Conservation (phyloP, 2,888 invertebrate genomes). For the Seladonia tumulorum region DNA sequence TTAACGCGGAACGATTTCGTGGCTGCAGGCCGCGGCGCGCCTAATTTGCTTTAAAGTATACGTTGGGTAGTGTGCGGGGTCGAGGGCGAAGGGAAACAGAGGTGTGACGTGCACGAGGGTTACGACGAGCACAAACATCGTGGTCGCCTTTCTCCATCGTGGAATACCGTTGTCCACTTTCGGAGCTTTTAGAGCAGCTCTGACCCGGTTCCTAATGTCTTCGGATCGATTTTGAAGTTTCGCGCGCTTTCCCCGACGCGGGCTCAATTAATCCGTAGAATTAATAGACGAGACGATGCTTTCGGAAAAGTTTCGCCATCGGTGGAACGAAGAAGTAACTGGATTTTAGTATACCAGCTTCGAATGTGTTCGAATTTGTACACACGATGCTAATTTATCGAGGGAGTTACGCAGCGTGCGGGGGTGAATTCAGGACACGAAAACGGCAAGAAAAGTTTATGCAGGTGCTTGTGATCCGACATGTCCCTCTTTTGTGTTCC, state of each 20-base stretch:
- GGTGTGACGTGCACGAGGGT: conserved; percentile 38
- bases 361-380: not conserved
- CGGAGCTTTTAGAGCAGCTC: not conserved
- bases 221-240: not conserved
- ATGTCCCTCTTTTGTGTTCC: not conserved
- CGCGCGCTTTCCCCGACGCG: not conserved
- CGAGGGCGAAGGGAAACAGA: conserved; percentile 28
- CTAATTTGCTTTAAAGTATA: conserved; percentile 18
- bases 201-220: not conserved
- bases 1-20: not conserved
- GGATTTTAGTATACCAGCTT: not conserved
- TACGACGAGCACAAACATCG: conserved; percentile 11
- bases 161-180: not conserved
- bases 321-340: not conserved
- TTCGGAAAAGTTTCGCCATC: not conserved
- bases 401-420: not conserved
- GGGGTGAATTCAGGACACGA: not conserved
- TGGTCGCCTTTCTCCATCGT: not conserved
- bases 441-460: not conserved
- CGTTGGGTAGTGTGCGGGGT: not conserved
- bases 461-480: not conserved
- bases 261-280: not conserved
- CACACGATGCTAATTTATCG: not conserved
- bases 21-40: conserved; percentile 4
- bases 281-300: not conserved